Conservation (phyloP, 2,113 vertebrate species). For the Rostratula benghalensis region DNA sequence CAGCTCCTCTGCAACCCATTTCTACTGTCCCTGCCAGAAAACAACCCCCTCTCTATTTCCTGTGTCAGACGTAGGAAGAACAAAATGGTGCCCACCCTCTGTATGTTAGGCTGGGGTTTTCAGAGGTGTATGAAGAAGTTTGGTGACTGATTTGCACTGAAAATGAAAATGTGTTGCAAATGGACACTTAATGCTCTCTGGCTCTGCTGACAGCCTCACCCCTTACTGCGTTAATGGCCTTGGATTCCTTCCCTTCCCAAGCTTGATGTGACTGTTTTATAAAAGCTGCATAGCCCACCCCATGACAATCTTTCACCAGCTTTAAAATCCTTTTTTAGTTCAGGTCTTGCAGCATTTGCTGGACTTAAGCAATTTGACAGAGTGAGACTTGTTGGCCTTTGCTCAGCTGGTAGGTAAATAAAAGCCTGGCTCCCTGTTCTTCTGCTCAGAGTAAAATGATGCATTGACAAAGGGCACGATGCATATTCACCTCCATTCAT, state of each 20-base stretch:
- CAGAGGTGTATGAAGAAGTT: neutral
- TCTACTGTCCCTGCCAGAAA: neutral
- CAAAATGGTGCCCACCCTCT: neutral
- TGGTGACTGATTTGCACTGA: neutral
- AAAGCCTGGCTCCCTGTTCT: slow-evolving; percentile 18
- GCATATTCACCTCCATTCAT: slow-evolving; percentile 1
- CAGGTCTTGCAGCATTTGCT: slow-evolving; percentile 13
- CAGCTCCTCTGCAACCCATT: neutral
- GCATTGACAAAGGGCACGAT: neutral
- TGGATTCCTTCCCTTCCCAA: neutral
- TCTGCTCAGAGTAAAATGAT: slow-evolving; percentile 19
- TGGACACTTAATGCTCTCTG: neutral
- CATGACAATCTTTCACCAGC: slow-evolving; percentile 29
- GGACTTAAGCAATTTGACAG: slow-evolving; percentile 34
- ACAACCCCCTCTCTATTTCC: neutral
- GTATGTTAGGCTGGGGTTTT: neutral
- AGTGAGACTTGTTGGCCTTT: slow-evolving; percentile 37
- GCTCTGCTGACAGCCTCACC: neutral
- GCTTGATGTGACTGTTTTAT: neutral
- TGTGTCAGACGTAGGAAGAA: neutral
- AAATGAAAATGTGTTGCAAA: neutral
- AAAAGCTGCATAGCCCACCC: slow-evolving; percentile 1
- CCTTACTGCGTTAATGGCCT: neutral
- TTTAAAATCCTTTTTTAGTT: slow-evolving; percentile 36
- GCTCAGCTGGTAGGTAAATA: slow-evolving; percentile 52